Evolutionary conservation across 1,140 invertebrate species (phyloP).

Genomic region (Magallana gigas): DNA sequence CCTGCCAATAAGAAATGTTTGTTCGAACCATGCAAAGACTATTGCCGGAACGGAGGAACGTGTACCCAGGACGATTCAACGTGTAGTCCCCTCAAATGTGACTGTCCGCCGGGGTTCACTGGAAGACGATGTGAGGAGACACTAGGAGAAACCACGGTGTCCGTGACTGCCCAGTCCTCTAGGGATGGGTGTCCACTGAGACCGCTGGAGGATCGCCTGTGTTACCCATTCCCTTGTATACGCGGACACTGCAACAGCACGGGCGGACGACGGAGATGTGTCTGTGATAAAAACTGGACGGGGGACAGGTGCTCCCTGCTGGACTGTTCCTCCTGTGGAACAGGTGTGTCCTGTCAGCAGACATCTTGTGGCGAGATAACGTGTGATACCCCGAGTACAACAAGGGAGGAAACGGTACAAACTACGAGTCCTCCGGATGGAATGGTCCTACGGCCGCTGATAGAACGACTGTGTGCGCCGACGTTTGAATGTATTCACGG

Average conservation of each 20-base stretch:
- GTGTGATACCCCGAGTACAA: neutral
- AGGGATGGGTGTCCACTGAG: neutral
- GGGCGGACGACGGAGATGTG: neutral
- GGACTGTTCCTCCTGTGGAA: conserved; percentile 5
- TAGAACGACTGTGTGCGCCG: conserved; percentile 10
- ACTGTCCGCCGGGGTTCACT: neutral
- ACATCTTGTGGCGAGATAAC: neutral
- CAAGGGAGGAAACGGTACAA: neutral
- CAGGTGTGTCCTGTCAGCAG: neutral
- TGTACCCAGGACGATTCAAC: conserved; percentile 3
- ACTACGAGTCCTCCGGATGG: neutral
- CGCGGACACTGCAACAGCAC: neutral
- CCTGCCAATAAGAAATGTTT: conserved; percentile 23
- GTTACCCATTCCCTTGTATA: neutral
- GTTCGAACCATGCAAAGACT: conserved; percentile 12
- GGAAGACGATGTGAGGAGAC: neutral
- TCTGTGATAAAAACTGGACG: conserved; percentile 1
- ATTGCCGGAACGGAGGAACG: neutral
- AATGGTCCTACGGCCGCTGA: neutral
- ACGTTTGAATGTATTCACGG: conserved; percentile 17
- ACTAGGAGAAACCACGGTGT: no score
- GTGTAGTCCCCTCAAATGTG: neutral
- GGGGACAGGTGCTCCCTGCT: neutral
- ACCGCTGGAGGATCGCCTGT: neutral
- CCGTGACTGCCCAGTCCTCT: neutral